A percentile compares a stretch with the other conserved stretches of the same genome.
These are phyloP conservation scores for Craseonycteris thonglongyai DNA, from an alignment of 2,113 vertebrate species.

Conservation along the genomic window DNA sequence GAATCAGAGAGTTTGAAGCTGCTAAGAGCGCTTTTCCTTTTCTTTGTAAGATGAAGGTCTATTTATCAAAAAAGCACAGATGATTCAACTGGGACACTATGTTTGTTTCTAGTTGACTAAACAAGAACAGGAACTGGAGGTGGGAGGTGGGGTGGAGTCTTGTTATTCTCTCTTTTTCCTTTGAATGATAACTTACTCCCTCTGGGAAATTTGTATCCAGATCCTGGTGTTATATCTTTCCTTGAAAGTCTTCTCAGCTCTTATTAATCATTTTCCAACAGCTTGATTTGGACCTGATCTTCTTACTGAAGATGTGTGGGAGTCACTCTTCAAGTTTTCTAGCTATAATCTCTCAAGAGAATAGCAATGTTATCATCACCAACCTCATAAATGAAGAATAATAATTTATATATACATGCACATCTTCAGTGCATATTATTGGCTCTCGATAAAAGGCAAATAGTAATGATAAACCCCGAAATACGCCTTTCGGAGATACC, in stretches of 20 bases:
- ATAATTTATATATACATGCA: neutral
- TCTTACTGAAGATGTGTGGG: neutral
- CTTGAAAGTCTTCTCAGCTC: neutral
- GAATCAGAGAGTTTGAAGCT: neutral
- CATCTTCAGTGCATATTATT: neutral
- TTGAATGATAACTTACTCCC: neutral
- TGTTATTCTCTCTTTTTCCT: neutral
- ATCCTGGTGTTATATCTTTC: neutral
- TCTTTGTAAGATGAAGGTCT: neutral
- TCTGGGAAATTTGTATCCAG: neutral
- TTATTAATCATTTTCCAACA: neutral
- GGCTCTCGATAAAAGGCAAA: conserved; percentile 54
- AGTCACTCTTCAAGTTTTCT: neutral
- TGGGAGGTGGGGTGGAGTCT: fast-evolving
- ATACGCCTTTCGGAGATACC: neutral
- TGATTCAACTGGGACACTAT: neutral
- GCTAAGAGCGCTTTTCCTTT: neutral
- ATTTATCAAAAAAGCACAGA: neutral
- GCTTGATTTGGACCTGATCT: neutral
- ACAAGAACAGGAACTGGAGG: neutral
- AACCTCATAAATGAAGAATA: neutral
- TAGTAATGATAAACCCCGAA: conserved; percentile 28
- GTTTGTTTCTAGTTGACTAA: neutral
- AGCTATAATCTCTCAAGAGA: neutral
- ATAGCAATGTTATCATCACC: neutral